Evolutionary conservation across 2,113 vertebrate genomes (phyloP).

Genomic region (Pseudorhombus dupliciocellatus): DNA sequence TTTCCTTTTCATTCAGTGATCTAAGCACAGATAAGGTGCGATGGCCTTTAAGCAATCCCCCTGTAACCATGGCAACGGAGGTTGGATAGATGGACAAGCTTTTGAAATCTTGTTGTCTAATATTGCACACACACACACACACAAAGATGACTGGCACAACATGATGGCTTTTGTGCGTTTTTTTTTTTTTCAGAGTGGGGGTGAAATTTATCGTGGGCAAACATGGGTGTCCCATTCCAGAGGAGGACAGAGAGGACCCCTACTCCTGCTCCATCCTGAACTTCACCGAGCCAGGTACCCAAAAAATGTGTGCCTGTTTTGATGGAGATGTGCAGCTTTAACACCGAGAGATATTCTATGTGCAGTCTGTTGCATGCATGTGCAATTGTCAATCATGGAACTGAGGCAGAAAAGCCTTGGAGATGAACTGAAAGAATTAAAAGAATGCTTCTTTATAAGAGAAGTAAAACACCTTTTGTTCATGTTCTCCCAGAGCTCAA

Average conservation of each 20-base stretch:
- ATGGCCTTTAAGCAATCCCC: constrained; percentile 68
- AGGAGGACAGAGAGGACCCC: constrained; percentile 93
- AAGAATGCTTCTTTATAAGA: constrained; percentile 50
- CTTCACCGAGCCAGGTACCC: constrained; percentile 89
- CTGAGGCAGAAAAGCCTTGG: constrained; percentile 24
- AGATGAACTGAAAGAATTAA: constrained; percentile 47
- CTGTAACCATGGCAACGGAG: constrained; percentile 72
- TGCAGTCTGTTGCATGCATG: constrained; percentile 26
- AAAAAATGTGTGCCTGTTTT: not conserved
- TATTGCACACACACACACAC: constrained; percentile 5
- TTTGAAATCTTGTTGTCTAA: constrained; percentile 52
- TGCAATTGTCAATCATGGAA: constrained; percentile 12
- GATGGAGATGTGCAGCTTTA: not conserved
- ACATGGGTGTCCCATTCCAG: constrained; percentile 89
- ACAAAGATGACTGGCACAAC: not conserved
- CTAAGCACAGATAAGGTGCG: constrained; percentile 58
- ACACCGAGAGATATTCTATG: not conserved
- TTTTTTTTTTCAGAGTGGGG: constrained; percentile 84
- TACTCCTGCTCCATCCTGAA: constrained; percentile 95
- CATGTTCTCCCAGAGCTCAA: constrained; percentile 69
- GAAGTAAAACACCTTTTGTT: constrained; percentile 56
- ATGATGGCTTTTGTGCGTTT: constrained; percentile 22
- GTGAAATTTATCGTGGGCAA: constrained; percentile 96
- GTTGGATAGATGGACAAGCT: constrained; percentile 58
- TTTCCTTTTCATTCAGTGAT: constrained; percentile 61